These are phyloP conservation scores for Agrilus cyanescens DNA, from an alignment of 2,888 invertebrate species.

Conservation along the genomic window DNA sequence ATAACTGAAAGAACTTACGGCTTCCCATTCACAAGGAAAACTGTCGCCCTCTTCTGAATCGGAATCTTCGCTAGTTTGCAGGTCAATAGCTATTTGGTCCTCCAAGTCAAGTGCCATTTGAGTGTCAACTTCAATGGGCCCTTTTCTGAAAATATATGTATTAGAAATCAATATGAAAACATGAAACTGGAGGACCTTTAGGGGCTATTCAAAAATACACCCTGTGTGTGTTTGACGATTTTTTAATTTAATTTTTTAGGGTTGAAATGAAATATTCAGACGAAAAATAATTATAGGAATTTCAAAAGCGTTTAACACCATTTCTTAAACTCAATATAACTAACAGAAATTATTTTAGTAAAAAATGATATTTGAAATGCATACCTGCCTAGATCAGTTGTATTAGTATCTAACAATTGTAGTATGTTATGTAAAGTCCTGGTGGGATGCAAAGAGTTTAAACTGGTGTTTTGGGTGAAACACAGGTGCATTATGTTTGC, in stretches of 20 bases:
- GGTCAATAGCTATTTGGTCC: conserved; percentile 47
- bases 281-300: too few relatives aligned
- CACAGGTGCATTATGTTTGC: conserved; percentile 70
- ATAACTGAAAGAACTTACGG: conserved; percentile 38
- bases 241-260: too few relatives aligned
- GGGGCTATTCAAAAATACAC: too few relatives aligned
- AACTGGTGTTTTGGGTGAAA: conserved; percentile 61
- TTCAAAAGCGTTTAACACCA: too few relatives aligned
- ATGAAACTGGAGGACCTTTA: neutral
- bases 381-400: conserved; percentile 63
- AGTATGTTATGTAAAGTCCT: conserved; percentile 63
- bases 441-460: conserved; percentile 49
- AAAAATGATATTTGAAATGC: conserved; percentile 8
- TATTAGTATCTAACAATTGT: conserved; percentile 52
- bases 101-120: conserved; percentile 48
- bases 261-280: too few relatives aligned
- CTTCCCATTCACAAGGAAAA: conserved; percentile 71
- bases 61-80: conserved; percentile 48
- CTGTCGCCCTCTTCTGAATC: conserved; percentile 63
- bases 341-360: too few relatives aligned
- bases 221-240: too few relatives aligned
- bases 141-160: conserved; percentile 37
- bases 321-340: too few relatives aligned
- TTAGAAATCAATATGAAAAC: neutral
- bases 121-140: conserved; percentile 48